A percentile compares a stretch with the other conserved stretches of the same genome.
phyloP scores from a whole-genome alignment of 2,797 vertebrate genomes.

The Melanotaenia pygmaea region DNA sequence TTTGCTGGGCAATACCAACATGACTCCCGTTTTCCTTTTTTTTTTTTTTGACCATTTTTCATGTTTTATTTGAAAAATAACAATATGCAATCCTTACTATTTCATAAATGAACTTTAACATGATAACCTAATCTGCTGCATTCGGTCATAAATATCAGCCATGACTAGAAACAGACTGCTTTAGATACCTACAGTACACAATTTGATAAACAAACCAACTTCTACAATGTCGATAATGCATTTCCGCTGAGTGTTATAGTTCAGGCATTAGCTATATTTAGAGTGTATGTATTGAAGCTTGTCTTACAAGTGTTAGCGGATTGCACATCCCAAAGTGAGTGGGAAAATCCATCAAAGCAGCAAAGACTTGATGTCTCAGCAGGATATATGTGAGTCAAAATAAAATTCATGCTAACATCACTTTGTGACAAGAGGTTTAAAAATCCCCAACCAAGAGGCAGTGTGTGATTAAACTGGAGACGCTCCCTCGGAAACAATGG shows the following conservation, averaged over 20 bases:
- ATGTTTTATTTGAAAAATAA: conserved; percentile 8
- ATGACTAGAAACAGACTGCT: background rate
- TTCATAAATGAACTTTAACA: background rate
- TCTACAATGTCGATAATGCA: conserved; percentile 14
- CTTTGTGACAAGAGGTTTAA: conserved; percentile 61
- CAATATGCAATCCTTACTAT: background rate
- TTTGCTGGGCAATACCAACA: background rate
- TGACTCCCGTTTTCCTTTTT: background rate
- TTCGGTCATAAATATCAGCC: background rate
- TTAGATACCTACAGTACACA: background rate
- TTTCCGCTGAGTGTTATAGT: conserved; percentile 35
- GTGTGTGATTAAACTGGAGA: conserved; percentile 66
- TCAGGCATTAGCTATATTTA: conserved; percentile 56
- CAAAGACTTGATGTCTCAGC: conserved; percentile 57
- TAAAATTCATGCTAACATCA: conserved; percentile 53
- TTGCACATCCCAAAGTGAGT: conserved; percentile 47
- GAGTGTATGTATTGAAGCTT: conserved; percentile 52
- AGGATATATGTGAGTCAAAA: conserved; percentile 56
- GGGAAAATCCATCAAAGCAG: conserved; percentile 62
- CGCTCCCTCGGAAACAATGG: conserved; percentile 47
- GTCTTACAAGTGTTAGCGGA: conserved; percentile 62
- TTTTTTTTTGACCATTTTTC: background rate
- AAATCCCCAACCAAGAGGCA: conserved; percentile 58
- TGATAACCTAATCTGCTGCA: conserved; percentile 10
- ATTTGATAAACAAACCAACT: conserved; percentile 21